These are phyloP conservation scores for Xestoiulus laeticollis DNA, from an alignment of 2,888 invertebrate genomes.

Conservation along the genomic window DNA sequence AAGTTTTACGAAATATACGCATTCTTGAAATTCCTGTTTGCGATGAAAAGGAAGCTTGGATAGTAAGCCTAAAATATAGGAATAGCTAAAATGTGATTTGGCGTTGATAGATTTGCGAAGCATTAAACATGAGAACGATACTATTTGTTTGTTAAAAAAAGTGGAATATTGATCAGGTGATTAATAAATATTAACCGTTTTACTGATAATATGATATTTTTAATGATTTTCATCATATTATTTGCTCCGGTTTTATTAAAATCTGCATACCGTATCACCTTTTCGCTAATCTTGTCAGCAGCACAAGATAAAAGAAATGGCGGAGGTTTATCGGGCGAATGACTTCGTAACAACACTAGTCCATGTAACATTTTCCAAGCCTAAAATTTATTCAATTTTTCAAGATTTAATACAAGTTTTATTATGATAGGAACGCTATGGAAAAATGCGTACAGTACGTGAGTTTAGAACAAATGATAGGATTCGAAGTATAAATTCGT, in stretches of 20 bases:
- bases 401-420: neutral
- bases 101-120: neutral
- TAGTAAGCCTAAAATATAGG: constrained; percentile 17
- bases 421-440: neutral
- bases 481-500: neutral
- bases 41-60: constrained; percentile 19
- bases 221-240: neutral
- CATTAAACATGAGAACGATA: neutral
- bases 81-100: neutral
- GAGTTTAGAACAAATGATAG: neutral
- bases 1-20: neutral
- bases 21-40: constrained; percentile 21
- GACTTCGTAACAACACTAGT: neutral
- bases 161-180: neutral
- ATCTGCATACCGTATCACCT: neutral
- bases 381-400: neutral
- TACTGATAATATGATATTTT: neutral
- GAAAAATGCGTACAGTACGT: neutral
- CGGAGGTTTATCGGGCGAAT: neutral
- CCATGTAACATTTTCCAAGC: neutral
- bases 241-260: neutral
- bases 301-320: neutral
- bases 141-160: neutral
- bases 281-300: neutral
- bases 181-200: neutral